Conservation (phyloP, 1,140 invertebrate species). For the Pseudomyrmex concolor region DNA sequence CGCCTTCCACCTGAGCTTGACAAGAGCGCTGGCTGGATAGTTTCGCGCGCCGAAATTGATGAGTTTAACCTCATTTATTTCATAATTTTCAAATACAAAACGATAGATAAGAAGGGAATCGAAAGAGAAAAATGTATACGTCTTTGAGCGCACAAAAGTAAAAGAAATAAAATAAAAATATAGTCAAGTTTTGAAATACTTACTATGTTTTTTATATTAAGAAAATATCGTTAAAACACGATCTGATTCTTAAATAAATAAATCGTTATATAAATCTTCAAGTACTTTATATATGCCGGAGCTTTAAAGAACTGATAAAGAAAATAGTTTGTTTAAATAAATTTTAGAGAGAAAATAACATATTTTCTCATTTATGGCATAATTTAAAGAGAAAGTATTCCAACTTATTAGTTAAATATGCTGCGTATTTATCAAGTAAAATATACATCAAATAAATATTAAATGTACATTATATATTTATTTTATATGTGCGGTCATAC, state of each 20-base stretch:
- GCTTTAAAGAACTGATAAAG: background rate
- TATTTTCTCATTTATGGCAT: background rate
- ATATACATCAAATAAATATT: too few relatives aligned
- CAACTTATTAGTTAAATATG: background rate
- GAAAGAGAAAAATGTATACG: too few relatives aligned
- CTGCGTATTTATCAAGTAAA: background rate
- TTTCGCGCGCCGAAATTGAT: background rate
- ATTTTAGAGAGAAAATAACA: background rate
- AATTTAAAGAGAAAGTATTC: background rate
- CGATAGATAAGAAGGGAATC: background rate
- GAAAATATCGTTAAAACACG: too few relatives aligned
- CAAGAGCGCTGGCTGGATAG: slow-evolving; percentile 1
- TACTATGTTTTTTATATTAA: too few relatives aligned
- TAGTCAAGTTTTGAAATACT: too few relatives aligned
- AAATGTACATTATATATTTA: too few relatives aligned
- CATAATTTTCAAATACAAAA: background rate
- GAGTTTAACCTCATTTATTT: background rate
- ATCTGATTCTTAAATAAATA: too few relatives aligned
- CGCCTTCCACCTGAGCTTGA: background rate
- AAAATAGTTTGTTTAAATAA: background rate
- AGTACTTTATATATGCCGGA: too few relatives aligned
- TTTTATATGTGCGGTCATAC: too few relatives aligned
- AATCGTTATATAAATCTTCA: too few relatives aligned
- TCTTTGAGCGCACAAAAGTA: too few relatives aligned
- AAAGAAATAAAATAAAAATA: too few relatives aligned